Conservation (phyloP, 2,113 vertebrate species). For the Daboia siamensis region DNA sequence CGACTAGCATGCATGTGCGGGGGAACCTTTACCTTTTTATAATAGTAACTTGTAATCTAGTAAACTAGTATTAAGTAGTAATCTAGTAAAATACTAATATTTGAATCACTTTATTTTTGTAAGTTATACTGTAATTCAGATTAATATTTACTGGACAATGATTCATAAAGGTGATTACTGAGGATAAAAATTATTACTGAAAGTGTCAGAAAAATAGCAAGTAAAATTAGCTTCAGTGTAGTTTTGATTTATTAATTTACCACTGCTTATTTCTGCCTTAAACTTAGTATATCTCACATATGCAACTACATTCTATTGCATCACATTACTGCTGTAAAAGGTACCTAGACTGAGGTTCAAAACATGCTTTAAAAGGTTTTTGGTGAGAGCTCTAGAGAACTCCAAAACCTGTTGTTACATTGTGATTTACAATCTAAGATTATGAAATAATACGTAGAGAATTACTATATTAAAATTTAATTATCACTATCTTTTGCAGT, state of each 20-base stretch:
- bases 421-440: background rate
- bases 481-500: background rate
- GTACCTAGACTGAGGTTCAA: background rate
- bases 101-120: slow-evolving; percentile 26
- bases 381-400: background rate
- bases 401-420: background rate
- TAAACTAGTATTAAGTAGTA: background rate
- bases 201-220: background rate
- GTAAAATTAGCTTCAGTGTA: background rate
- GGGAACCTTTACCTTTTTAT: background rate
- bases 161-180: background rate
- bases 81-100: slow-evolving; percentile 2
- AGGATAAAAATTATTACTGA: background rate
- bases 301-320: background rate
- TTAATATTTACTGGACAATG: background rate
- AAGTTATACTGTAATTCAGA: background rate
- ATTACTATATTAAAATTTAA: background rate
- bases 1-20: too few species aligned
- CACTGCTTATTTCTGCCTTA: background rate
- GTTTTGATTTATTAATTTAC: background rate
- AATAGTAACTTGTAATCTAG: background rate
- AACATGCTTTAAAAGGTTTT: background rate
- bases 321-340: background rate
- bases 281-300: background rate
- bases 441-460: background rate